phyloP scores from a whole-genome alignment of 1,140 invertebrate genomes.

The Brachionus calyciflorus region DNA sequence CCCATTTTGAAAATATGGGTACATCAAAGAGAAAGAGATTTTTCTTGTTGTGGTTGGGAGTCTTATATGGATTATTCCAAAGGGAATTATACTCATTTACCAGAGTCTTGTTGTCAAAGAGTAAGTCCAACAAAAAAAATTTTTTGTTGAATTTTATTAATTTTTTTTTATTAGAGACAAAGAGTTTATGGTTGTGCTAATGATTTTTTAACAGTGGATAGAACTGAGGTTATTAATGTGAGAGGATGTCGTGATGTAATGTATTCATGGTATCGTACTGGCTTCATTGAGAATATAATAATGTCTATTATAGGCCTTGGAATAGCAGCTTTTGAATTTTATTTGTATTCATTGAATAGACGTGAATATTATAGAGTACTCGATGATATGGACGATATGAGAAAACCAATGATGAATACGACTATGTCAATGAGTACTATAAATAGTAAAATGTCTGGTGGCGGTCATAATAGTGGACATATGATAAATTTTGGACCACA shows the following conservation, averaged over 20 bases:
- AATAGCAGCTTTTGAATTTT: conserved; percentile 22
- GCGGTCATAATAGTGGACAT: conserved; percentile 18
- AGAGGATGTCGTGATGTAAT: conserved; percentile 41
- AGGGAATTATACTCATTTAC: conserved; percentile 20
- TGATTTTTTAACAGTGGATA: conserved; percentile 26
- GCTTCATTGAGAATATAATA: conserved; percentile 39
- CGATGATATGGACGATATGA: conserved; percentile 42
- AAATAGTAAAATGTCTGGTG: conserved; percentile 41
- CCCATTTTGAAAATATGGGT: conserved; percentile 30
- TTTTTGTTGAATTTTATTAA: not conserved
- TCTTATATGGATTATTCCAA: conserved; percentile 40
- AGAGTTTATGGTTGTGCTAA: conserved; percentile 40
- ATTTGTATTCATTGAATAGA: conserved; percentile 9
- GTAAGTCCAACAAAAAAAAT: not conserved
- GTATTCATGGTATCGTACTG: conserved; percentile 46
- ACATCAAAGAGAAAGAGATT: conserved; percentile 46
- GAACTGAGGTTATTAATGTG: conserved; percentile 32
- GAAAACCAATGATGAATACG: conserved; percentile 44
- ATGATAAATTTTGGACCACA: conserved; percentile 41
- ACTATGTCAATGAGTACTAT: conserved; percentile 46
- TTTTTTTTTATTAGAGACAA: not conserved
- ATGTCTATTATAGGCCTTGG: conserved; percentile 26
- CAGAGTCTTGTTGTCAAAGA: conserved; percentile 44
- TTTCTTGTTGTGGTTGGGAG: conserved; percentile 47
- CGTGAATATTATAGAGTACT: conserved; percentile 14